Evolutionary conservation across 2,888 invertebrate species (phyloP).

Genomic region (Melanchra persicariae): DNA sequence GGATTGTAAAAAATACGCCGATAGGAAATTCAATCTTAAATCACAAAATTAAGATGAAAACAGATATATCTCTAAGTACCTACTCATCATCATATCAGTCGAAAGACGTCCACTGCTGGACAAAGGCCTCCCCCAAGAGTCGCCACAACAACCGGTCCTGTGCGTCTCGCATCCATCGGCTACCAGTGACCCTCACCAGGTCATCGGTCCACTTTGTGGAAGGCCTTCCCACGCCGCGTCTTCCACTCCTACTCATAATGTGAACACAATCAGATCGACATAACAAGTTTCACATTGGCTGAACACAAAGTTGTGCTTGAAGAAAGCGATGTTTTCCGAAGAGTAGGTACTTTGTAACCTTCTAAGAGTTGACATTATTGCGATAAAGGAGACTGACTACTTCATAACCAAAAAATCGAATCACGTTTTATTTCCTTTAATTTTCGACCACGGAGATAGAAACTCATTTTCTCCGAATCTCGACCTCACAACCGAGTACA

Average conservation of each 20-base stretch:
- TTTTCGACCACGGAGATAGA: not conserved
- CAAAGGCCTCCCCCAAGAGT: too few species aligned
- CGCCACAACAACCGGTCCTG: too few species aligned
- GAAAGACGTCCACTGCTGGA: too few species aligned
- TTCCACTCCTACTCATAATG: too few species aligned
- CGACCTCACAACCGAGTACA: slow-evolving; percentile 17
- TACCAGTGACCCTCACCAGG: too few species aligned
- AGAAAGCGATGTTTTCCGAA: not conserved
- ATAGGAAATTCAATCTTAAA: not conserved
- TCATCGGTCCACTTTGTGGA: too few species aligned
- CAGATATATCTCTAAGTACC: too few species aligned
- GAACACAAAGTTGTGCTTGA: not conserved
- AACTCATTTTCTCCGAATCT: slow-evolving; percentile 33
- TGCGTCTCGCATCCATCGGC: too few species aligned
- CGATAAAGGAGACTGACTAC: not conserved
- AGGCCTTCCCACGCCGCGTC: too few species aligned
- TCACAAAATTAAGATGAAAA: not conserved
- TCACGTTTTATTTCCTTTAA: slow-evolving; percentile 17
- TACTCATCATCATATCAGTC: too few species aligned
- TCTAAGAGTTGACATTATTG: not conserved
- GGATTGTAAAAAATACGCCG: not conserved
- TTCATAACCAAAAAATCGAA: slow-evolving; percentile 18
- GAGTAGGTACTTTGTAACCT: not conserved
- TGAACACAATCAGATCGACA: not conserved
- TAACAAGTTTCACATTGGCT: not conserved